Base-by-base conservation (phyloP, 2,888 invertebrate species). In the Trilocha varians region DNA sequence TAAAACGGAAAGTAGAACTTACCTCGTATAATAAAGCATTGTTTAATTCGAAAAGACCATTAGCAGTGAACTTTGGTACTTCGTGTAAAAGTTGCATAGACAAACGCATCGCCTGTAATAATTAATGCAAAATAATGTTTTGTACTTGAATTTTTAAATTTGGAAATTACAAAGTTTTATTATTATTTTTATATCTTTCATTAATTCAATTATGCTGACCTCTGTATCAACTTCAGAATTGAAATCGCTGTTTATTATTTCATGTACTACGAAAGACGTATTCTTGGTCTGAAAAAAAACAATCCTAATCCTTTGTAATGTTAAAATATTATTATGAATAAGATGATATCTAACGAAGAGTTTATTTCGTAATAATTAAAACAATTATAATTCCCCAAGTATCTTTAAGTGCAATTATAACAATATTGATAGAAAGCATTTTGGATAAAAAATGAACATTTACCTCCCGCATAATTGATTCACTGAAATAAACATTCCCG, bases 21-120 rank as follows among this genome's bases (percentile, higher is more conserved):
- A 77, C 78, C 59, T 72, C 59, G 39, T 70, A 51, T 39, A 75
- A 46, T 32, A 72, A 49, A 14, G 55, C 46, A 49, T 76, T 73
- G 45, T 76, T 61, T 3, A 78, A 48, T 16, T 60, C 51, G 42
- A 62, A 66, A 8, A 78, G 48, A 8, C 72, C 76, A 34, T 55
- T 50, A 0, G 70, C 70, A 1, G 66, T 65, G 42, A 78, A 71
- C 35, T 47, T 42, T 2, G 70, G 76, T 35, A 42, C 59, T 46
- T 76, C 68, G 39, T 78, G 78, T 16, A 77, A 32, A 32, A 67
- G 51, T 53, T 78, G 78, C 43, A 71, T 41, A 1, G 77, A 78
- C 4, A 78, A 48, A 44, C 70, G 62, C 57, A 70, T 57, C 11
- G 76, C 74, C 78, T 77, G 49, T 3, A 62, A 65, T 34, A 48